Conservation (phyloP, 2,797 vertebrate species). For the Diplodus puntazzo region DNA sequence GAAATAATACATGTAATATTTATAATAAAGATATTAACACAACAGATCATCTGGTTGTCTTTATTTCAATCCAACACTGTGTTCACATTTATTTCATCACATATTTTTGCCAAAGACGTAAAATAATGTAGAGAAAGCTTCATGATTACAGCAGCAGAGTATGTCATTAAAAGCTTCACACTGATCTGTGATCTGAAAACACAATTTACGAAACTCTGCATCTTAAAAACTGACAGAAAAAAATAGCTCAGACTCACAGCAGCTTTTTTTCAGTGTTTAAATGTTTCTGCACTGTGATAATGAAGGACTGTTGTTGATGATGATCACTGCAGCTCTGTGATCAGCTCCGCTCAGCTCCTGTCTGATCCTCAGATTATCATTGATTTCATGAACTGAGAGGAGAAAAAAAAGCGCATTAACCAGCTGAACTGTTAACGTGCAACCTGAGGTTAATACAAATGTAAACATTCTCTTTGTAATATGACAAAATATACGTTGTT, state of each 20-base stretch:
- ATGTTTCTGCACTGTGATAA: not conserved
- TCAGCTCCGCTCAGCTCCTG: not conserved
- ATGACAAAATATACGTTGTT: not conserved
- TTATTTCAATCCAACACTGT: no score
- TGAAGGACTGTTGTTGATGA: not conserved
- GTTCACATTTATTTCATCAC: no score
- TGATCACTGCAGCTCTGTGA: not conserved
- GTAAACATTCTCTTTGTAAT: not conserved
- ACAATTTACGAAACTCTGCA: not conserved
- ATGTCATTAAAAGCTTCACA: no score
- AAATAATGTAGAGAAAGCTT: no score
- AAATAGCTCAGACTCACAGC: not conserved
- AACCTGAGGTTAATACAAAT: not conserved
- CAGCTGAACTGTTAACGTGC: not conserved
- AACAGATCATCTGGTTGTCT: no score
- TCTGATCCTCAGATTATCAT: conserved; percentile 65
- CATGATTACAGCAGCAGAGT: no score
- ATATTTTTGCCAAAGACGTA: no score
- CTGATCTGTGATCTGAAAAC: not conserved
- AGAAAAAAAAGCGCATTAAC: not conserved
- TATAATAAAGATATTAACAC: not conserved
- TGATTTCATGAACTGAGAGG: conserved; percentile 73
- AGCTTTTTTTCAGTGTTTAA: not conserved
- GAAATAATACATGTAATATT: no score
- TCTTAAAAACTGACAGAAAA: not conserved